Percentiles rank a stretch among this genome's conserved stretches.
Conservation (phyloP, 2,113 vertebrate genomes). For the Nothobranchius furzeri region DNA sequence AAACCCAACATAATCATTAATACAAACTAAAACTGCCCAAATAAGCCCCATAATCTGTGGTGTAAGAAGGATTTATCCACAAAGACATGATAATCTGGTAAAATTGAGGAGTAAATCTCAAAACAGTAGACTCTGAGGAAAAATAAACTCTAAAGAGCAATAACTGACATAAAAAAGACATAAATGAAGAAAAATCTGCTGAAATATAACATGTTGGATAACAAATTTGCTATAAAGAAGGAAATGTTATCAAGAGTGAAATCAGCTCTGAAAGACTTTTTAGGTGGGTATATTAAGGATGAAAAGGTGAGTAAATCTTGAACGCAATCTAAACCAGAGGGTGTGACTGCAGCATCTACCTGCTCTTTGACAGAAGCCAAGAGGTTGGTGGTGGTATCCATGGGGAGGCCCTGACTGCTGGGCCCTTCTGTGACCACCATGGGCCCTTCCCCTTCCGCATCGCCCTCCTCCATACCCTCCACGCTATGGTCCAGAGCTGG, state of each 20-base stretch:
- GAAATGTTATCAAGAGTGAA: not conserved
- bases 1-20: not conserved
- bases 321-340: not conserved
- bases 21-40: no score
- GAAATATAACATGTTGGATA: no score
- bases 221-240: no score
- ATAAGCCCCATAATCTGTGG: not conserved
- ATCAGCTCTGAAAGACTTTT: not conserved
- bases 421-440: slow-evolving; percentile 56
- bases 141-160: not conserved
- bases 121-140: not conserved
- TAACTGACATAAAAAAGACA: not conserved
- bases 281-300: not conserved
- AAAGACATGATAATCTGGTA: not conserved
- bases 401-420: slow-evolving; percentile 31
- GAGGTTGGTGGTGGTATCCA: slow-evolving; percentile 58
- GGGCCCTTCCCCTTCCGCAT: slow-evolving; percentile 55
- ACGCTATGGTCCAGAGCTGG: slow-evolving; percentile 30
- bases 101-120: not conserved
- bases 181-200: no score
- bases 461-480: slow-evolving; percentile 66
- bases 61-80: not conserved
- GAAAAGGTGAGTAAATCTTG: not conserved
- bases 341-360: slow-evolving; percentile 56
- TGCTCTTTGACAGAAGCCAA: slow-evolving; percentile 78